Base-by-base conservation (phyloP, 2,888 invertebrate species). In the Tenthredo notha region DNA sequence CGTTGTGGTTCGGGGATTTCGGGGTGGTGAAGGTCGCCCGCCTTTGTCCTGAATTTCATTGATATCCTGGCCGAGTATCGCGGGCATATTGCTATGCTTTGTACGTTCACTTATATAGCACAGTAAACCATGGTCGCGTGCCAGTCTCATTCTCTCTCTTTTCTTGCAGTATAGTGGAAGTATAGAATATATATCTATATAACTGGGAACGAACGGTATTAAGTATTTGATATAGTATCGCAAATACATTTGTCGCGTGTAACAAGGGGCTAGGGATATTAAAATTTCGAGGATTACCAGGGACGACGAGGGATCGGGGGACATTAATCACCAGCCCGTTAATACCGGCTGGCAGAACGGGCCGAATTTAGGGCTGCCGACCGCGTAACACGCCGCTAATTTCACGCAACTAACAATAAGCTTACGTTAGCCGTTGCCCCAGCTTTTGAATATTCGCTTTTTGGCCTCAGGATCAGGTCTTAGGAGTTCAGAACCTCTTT, bases 221-320 rank as follows among this genome's bases (percentile, higher is more conserved):
- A 82, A 54, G 70, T 72, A 61, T 85, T 85, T 85, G 82, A 85
- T 85, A 83, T 85, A 83, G 74, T 50, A 83, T 72, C 82, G 85
- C 84, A 78, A 78, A 84, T 84, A 84, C 78, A 84, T 84, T 84
- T 78, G 78, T 67, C 84, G 84, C 84, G 65, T 50, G 75, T 80
- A 61, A 80, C 61, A 61, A 80, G 80, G 58, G 80, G 80, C 40
- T 18, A 21, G 80, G 80, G 80, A 80, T 80, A 80, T 80, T 80
- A 80, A 80, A 80, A 80, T 80, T 40, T 18, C 58, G 37, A 80
- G 80, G 80, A 80, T 80, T 80, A 80, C 40, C 40, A 43, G 72
- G 29, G 72, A 21, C 72, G 72, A 40, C n/a, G 67, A 33, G 67
- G 67, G 67, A 29, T 67, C 67, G 29, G n/a, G 15, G 80, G 61